Conservation (phyloP, 2,888 invertebrate species). For the Catocala sponsa region DNA sequence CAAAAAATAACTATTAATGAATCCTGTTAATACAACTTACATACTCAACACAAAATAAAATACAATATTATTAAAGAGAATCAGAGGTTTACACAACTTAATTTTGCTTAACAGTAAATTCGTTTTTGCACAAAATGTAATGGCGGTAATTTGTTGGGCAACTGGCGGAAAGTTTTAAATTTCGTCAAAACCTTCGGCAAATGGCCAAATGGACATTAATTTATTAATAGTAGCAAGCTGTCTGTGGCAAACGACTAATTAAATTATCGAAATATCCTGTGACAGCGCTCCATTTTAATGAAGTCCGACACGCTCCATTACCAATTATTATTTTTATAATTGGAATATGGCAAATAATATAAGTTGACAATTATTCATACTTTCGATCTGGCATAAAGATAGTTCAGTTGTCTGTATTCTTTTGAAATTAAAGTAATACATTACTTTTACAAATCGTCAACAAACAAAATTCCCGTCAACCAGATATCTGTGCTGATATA, state of each 20-base stretch:
- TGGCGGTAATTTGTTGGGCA: conserved; percentile 26
- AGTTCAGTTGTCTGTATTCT: no score
- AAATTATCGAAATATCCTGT: conserved; percentile 37
- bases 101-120: conserved; percentile 6
- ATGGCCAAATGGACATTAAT: conserved; percentile 24
- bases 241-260: conserved; percentile 22
- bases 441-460: no score
- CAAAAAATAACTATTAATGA: no score
- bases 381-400: no score
- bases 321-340: conserved; percentile 3
- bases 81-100: background rate
- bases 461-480: no score
- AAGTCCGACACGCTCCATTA: conserved; percentile 9
- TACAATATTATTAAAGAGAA: no score
- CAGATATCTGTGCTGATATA: no score
- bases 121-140: conserved; percentile 32
- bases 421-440: no score
- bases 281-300: conserved; percentile 22
- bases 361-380: no score
- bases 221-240: conserved; percentile 29
- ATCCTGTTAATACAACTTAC: no score
- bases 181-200: conserved; percentile 30
- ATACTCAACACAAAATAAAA: no score
- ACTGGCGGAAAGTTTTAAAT: conserved; percentile 36
- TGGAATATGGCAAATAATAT: background rate